A percentile compares a stretch with the other conserved stretches of the same genome.
Evolutionary conservation across 2,797 vertebrate species (phyloP).

Genomic region (Sebastes miniatus): DNA sequence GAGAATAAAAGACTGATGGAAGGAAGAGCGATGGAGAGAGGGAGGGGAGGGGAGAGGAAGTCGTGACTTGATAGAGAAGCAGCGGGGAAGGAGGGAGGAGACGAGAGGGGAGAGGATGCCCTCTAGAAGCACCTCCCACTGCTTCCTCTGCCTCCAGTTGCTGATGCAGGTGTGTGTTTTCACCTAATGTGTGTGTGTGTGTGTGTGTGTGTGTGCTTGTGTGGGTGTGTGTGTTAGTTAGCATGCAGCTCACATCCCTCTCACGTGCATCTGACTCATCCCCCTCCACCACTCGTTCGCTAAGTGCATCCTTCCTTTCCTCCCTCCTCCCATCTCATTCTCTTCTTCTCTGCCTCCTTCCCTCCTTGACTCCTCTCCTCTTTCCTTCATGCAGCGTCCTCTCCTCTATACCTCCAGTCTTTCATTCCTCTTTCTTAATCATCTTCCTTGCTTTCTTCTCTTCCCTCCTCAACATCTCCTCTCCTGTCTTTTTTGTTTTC

Average conservation of each 20-base stretch:
- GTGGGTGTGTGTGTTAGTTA: constrained; percentile 48
- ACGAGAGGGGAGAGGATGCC: constrained; percentile 38
- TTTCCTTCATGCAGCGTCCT: background rate
- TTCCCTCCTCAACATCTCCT: background rate
- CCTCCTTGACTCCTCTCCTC: background rate
- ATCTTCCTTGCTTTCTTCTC: background rate
- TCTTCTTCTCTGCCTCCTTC: background rate
- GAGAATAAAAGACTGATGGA: background rate
- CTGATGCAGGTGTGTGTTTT: constrained; percentile 64
- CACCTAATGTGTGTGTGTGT: constrained; percentile 60
- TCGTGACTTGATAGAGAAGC: constrained; percentile 46
- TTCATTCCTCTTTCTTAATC: background rate
- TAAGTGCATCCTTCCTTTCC: constrained; percentile 31
- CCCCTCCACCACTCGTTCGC: constrained; percentile 23
- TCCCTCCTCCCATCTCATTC: background rate
- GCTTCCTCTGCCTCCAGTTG: constrained; percentile 32
- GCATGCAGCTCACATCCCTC: constrained; percentile 72
- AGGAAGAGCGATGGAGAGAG: background rate
- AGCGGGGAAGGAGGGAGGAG: background rate
- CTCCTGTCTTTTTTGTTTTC: background rate
- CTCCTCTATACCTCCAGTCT: background rate
- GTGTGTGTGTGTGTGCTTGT: constrained; percentile 16
- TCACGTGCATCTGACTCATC: constrained; percentile 72
- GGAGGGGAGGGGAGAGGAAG: background rate
- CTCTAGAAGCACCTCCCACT: constrained; percentile 54